Evolutionary conservation across 1,140 invertebrate species (phyloP).

Genomic region (Caerostris extrusa): DNA sequence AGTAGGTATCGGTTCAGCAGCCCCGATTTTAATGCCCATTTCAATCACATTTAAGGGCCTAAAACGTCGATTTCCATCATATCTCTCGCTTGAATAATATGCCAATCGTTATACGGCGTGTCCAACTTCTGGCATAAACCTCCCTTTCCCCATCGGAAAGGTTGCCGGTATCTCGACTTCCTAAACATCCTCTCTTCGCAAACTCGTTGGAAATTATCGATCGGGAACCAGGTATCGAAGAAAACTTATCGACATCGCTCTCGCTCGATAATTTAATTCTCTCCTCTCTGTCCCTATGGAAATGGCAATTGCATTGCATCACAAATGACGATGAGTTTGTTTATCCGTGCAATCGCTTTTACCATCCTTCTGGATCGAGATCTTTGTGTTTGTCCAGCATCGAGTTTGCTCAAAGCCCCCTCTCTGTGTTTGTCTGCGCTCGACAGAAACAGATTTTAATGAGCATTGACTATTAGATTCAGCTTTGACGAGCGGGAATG

Average conservation of each 20-base stretch:
- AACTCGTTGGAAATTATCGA: not conserved
- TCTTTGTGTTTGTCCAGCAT: conserved; percentile 25
- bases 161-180: conserved; percentile 1
- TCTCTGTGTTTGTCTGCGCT: no score
- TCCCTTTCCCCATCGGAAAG: not conserved
- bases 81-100: not conserved
- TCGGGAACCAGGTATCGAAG: not conserved
- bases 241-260: conserved; percentile 36
- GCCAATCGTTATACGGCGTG: not conserved
- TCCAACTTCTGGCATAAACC: not conserved
- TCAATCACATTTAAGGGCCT: conserved; percentile 18
- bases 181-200: not conserved
- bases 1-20: not conserved
- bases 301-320: not conserved
- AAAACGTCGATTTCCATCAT: conserved; percentile 4
- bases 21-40: not conserved
- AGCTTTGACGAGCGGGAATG: not conserved
- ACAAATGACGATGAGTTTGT: not conserved
- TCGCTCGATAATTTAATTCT: conserved; percentile 23
- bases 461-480: conserved; percentile 4
- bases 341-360: not conserved
- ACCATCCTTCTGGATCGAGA: not conserved
- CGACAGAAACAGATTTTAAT: conserved; percentile 27
- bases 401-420: not conserved
- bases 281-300: not conserved